Base-by-base conservation (phyloP, 2,797 vertebrate species). In the Poecilia velifera region DNA sequence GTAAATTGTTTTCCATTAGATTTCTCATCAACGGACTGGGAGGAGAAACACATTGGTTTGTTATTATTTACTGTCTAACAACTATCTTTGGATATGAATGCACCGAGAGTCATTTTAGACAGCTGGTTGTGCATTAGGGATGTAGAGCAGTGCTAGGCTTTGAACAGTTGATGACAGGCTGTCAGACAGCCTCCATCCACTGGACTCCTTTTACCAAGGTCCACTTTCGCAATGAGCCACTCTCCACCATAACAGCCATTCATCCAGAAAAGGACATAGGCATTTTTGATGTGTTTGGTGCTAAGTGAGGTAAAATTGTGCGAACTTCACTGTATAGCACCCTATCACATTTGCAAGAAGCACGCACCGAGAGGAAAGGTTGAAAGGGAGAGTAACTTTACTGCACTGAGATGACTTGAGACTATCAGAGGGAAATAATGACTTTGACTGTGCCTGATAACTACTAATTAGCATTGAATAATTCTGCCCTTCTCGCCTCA, bases 251-350 rank as follows among this genome's bases (percentile, higher is more conserved):
- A 83, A 80, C 51, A 57, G 72, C 88, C 92, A 93, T 84, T 95
- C 95, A 96, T 93, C 93, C 95, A 92, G 92, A 95, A 96, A 94
- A 95, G 90, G 94, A 94, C 90, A 89, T 84, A 59, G 87, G 84
- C 91, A 89, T 91, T 94, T 95, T 94, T 95, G 91, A 94, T 95
- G 95, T 90, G 71, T 95, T 94, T 84, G 89, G 91, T 91, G 93
- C 91, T 95, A 95, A 94, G 90, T 93, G 92, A 91, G 93, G 89
- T 92, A 94, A 94, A 94, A 93, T 87, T 91, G 93, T 93, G 92
- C 85, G 93, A 95, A 89, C 94, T 95, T 95, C 92, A 90, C 94
- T 91, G 85, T 93, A 92, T 95, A 90, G 88, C 95, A 93, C 94
- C 94, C 96, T 96, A 95, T 91, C 93, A 92, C 92, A 79, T 96